Percentiles rank a stretch among this genome's conserved stretches.
These are phyloP conservation scores for Thaleichthys pacificus DNA, from an alignment of 2,797 vertebrate genomes.

Conservation along the genomic window DNA sequence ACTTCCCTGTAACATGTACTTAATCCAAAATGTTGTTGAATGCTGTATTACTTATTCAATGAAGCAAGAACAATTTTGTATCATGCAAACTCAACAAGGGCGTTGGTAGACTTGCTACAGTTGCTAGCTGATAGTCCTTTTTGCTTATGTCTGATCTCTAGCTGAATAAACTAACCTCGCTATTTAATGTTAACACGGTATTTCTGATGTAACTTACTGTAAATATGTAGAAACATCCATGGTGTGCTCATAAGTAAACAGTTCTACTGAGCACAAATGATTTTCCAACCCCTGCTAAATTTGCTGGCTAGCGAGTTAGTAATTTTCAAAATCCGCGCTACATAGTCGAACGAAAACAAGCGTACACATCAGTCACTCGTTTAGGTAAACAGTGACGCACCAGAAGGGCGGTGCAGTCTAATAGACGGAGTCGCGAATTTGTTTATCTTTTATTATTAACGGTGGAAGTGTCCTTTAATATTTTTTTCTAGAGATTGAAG, in stretches of 20 bases:
- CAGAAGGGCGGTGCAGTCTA: not conserved
- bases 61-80: no score
- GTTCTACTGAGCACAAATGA: not conserved
- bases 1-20: not conserved
- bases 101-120: no score
- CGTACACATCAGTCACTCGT: not conserved
- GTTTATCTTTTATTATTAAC: not conserved
- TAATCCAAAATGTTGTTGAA: not conserved
- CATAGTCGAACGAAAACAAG: not conserved
- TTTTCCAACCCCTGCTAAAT: not conserved
- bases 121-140: not conserved
- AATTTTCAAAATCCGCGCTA: constrained; percentile 9
- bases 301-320: not conserved
- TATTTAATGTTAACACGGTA: not conserved
- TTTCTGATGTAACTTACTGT: constrained; percentile 51
- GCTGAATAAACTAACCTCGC: not conserved
- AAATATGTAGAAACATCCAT: constrained; percentile 60
- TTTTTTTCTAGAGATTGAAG: not conserved
- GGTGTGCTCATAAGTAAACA: not conserved
- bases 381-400: not conserved
- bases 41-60: not conserved
- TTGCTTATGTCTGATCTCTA: not conserved
- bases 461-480: not conserved
- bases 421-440: not conserved
- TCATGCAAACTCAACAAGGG: no score